These are phyloP conservation scores for Marasmarcha lunaedactyla DNA, from an alignment of 2,888 invertebrate genomes.

Conservation along the genomic window DNA sequence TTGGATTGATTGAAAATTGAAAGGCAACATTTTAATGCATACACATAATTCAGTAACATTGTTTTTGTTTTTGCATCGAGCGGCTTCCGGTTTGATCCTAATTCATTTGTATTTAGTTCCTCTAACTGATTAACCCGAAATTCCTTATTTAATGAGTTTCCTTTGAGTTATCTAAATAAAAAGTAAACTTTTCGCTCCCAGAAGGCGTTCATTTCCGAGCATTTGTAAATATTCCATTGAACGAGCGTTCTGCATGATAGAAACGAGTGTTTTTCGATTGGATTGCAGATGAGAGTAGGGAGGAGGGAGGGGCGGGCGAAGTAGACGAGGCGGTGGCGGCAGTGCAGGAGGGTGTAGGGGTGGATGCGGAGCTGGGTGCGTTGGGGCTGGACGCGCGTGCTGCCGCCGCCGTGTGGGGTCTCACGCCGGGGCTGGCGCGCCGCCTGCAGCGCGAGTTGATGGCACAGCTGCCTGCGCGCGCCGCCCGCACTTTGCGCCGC, in stretches of 20 bases:
- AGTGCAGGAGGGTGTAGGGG: constrained; percentile 36
- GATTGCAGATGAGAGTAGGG: constrained; percentile 61
- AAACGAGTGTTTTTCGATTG: constrained; percentile 67
- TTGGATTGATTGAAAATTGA: constrained; percentile 28
- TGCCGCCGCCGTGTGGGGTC: constrained; percentile 67
- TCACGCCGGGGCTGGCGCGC: constrained; percentile 78
- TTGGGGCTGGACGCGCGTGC: constrained; percentile 58
- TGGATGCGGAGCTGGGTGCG: constrained; percentile 6
- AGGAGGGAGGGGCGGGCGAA: constrained; percentile 24
- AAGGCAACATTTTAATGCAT: constrained; percentile 69
- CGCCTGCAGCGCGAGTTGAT: constrained; percentile 75
- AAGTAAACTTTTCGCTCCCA: too few species aligned
- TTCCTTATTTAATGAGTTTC: too few species aligned
- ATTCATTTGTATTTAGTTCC: constrained; percentile 22
- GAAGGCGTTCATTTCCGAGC: not conserved
- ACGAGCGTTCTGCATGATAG: constrained; percentile 68
- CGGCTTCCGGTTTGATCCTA: constrained; percentile 54
- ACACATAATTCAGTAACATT: constrained; percentile 31
- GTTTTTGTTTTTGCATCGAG: constrained; percentile 50
- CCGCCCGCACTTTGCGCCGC: constrained; percentile 68
- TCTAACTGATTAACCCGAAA: not conserved
- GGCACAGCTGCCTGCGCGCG: constrained; percentile 51
- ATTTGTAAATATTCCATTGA: constrained; percentile 60
- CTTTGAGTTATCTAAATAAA: too few species aligned
- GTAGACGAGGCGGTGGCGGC: constrained; percentile 2